These are phyloP conservation scores for Leptopilina boulardi DNA, from an alignment of 1,140 invertebrate genomes.

Conservation along the genomic window DNA sequence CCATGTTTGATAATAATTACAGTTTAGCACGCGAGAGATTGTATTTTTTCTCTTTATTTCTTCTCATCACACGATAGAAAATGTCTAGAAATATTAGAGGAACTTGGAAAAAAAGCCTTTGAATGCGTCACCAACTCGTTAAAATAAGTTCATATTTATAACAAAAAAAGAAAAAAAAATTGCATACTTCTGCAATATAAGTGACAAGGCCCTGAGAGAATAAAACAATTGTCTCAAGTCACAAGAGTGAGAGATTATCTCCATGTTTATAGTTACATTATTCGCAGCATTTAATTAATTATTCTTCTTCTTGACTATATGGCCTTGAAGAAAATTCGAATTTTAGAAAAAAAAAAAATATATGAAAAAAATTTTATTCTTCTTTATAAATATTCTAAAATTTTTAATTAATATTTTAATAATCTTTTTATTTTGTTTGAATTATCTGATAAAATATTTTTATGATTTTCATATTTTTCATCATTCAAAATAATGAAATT, in stretches of 20 bases:
- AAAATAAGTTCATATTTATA: not conserved
- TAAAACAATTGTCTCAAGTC: not conserved
- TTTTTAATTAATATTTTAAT: too few species aligned
- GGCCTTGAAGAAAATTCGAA: not conserved
- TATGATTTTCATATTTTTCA: too few species aligned
- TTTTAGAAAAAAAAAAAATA: not conserved
- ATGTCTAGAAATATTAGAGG: not conserved
- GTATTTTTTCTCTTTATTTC: not conserved
- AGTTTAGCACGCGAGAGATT: not conserved
- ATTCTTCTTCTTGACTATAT: not conserved
- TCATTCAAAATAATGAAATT: too few species aligned
- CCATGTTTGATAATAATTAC: not conserved
- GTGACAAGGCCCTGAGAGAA: not conserved
- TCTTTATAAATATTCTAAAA: too few species aligned
- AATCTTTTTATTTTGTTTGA: not conserved
- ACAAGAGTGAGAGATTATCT: not conserved
- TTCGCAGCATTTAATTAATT: not conserved
- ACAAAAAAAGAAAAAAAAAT: not conserved
- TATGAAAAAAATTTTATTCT: not conserved
- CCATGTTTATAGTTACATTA: not conserved
- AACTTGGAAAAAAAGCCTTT: not conserved
- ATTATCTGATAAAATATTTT: not conserved
- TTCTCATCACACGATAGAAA: not conserved
- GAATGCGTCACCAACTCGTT: not conserved
- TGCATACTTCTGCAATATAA: constrained; percentile 4